These are phyloP conservation scores for Procambarus virginalis DNA, from an alignment of 1,140 invertebrate genomes.

Conservation along the genomic window DNA sequence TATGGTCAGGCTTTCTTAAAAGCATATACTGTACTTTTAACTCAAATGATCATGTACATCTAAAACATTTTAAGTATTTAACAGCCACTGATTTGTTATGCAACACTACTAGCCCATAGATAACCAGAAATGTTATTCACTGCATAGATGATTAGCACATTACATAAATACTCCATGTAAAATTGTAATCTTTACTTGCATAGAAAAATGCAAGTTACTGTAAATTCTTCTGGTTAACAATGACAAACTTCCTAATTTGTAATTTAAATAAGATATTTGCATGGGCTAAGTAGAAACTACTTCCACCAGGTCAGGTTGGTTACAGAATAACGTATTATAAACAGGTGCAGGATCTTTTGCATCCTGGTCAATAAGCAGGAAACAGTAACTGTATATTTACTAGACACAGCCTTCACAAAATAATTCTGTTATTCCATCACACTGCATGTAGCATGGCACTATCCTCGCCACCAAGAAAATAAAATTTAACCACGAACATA, in stretches of 20 bases:
- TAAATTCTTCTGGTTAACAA: background rate
- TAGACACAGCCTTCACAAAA: background rate
- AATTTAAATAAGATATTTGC: background rate
- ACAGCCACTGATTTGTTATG: slow-evolving; percentile 4
- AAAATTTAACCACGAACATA: background rate
- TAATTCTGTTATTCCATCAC: too few relatives aligned
- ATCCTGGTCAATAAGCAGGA: background rate
- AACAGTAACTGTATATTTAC: background rate
- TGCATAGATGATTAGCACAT: background rate
- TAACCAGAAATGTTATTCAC: background rate
- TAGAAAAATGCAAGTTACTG: background rate
- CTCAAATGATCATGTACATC: background rate
- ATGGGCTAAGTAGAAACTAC: background rate
- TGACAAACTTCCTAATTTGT: background rate
- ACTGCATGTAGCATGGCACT: background rate
- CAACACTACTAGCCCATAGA: background rate
- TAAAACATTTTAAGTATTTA: background rate
- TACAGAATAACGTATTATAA: background rate
- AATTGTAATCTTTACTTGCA: background rate
- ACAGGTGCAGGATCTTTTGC: slow-evolving; percentile 13
- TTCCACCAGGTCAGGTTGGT: background rate
- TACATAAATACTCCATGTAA: background rate
- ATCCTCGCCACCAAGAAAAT: background rate
- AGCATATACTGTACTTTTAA: background rate
- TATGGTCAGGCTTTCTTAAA: background rate